A percentile compares a stretch with the other conserved stretches of the same genome.
Evolutionary conservation across 2,888 invertebrate genomes (phyloP).

Genomic region (Eupelmus urozonus): DNA sequence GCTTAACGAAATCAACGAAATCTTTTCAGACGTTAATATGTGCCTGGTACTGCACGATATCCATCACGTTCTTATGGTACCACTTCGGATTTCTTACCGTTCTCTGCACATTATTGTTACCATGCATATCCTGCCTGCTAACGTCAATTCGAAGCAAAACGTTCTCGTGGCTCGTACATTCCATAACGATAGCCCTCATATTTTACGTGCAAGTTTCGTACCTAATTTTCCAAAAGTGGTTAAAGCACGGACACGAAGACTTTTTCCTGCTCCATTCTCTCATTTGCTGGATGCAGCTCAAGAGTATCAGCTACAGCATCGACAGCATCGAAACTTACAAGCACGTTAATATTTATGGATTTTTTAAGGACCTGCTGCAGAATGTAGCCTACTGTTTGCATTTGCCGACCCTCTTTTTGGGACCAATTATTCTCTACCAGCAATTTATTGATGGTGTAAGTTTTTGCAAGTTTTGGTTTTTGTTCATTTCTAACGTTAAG

Average conservation of each 20-base stretch:
- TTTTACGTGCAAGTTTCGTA: slow-evolving; percentile 78
- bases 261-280: slow-evolving; percentile 80
- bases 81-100: slow-evolving; percentile 79
- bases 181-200: slow-evolving; percentile 78
- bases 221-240: slow-evolving; percentile 77
- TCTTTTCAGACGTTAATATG: slow-evolving; percentile 75
- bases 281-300: slow-evolving; percentile 85
- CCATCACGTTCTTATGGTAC: slow-evolving; percentile 77
- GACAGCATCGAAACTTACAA: slow-evolving; percentile 78
- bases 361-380: slow-evolving; percentile 79
- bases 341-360: slow-evolving; percentile 67
- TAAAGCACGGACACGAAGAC: slow-evolving; percentile 78
- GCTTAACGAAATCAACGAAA: no score
- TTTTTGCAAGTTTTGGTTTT: no score
- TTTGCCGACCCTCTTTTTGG: slow-evolving; percentile 89
- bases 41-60: slow-evolving; percentile 80
- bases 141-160: slow-evolving; percentile 78
- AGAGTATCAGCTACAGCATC: slow-evolving; percentile 87
- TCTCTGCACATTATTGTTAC: slow-evolving; percentile 79
- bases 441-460: slow-evolving; percentile 81
- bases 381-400: slow-evolving; percentile 86
- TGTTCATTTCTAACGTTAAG: no score
- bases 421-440: slow-evolving; percentile 89
- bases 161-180: slow-evolving; percentile 80
- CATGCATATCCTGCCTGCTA: slow-evolving; percentile 79